Base-by-base conservation (phyloP, 2,888 invertebrate genomes). In the Lithophane socia region DNA sequence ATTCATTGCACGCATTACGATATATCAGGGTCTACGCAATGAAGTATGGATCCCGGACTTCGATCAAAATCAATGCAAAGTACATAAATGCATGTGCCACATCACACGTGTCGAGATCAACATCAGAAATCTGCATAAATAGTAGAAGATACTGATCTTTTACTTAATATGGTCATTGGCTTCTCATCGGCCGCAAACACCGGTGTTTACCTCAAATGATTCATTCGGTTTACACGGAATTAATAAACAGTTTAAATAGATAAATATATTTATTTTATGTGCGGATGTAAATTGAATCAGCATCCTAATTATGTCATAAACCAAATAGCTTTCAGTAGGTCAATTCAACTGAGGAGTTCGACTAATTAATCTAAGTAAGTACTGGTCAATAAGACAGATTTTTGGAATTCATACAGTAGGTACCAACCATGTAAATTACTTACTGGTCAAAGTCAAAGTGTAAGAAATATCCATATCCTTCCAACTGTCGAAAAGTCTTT, bases 121-220 rank as follows among this genome's bases (percentile, higher is more conserved):
- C n/a, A 72, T 72, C 71, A 42, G 54, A 69, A 63, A 76, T 76
- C 37, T 82, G 63, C 65, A 72, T 72, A 71, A 44, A 61, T 37
- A 58, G 68, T 72, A 8, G 1, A 42, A 85, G 85, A 85, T 82
- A 63, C 5, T 8, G 16, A 81, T 81, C 85, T 58, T 64, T 76
- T 61, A 61, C 82, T 85, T 58, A 82, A 76, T 76, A 83, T 82
- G 82, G 82, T 49, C 77, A 77, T 69, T 72, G 68, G 52, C 56
- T 64, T 69, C 63, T 18, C 56, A 47, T 42, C 29, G 37, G 52
- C 44, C 29, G 52, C 52, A 58, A 60, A 64, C 58, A 72, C 49
- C 18, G 24, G 13, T 68, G 58, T 56, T 67, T 75, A 74, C 44
- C 24, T 60, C 9, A n/a, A 67, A 37, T 83, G 73, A 82, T 70